phyloP scores from a whole-genome alignment of 2,113 vertebrate genomes.

The Mandrillus leucophaeus region DNA sequence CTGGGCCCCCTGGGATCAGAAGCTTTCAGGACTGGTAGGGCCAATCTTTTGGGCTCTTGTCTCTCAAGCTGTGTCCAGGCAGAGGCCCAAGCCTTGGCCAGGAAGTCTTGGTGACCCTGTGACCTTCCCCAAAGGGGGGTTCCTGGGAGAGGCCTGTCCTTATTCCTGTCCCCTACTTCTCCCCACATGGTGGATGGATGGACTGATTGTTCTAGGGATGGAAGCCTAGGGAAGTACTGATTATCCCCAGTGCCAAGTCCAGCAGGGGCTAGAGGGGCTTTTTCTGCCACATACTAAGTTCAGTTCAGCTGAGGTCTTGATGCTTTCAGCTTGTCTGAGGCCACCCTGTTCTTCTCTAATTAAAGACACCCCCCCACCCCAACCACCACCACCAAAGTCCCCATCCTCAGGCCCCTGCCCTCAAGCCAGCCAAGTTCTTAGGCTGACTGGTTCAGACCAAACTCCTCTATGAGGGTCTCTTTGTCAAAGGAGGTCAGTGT shows the following conservation, averaged over 20 bases:
- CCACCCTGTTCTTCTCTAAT: constrained; percentile 46
- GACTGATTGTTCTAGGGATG: constrained; percentile 32
- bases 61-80: constrained; percentile 76
- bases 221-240: constrained; percentile 32
- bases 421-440: background rate
- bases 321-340: constrained; percentile 49
- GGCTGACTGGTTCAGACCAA: constrained; percentile 30
- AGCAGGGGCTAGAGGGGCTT: constrained; percentile 35
- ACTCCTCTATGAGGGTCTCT: constrained; percentile 3
- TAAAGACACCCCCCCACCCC: background rate
- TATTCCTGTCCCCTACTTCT: constrained; percentile 1
- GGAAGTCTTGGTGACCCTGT: constrained; percentile 69
- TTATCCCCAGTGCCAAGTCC: constrained; percentile 52
- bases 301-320: constrained; percentile 71
- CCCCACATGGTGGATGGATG: constrained; percentile 1
- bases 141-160: constrained; percentile 65
- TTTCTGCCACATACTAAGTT: constrained; percentile 66
- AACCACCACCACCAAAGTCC: background rate
- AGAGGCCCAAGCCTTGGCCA: constrained; percentile 67
- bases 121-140: constrained; percentile 52
- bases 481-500: background rate
- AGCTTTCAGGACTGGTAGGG: constrained; percentile 57
- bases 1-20: background rate
- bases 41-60: constrained; percentile 52
- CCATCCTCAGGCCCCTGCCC: background rate